Percentiles rank a stretch among this genome's conserved stretches.
These are phyloP conservation scores for Tetramorium bicarinatum DNA, from an alignment of 2,888 invertebrate species.

Conservation along the genomic window DNA sequence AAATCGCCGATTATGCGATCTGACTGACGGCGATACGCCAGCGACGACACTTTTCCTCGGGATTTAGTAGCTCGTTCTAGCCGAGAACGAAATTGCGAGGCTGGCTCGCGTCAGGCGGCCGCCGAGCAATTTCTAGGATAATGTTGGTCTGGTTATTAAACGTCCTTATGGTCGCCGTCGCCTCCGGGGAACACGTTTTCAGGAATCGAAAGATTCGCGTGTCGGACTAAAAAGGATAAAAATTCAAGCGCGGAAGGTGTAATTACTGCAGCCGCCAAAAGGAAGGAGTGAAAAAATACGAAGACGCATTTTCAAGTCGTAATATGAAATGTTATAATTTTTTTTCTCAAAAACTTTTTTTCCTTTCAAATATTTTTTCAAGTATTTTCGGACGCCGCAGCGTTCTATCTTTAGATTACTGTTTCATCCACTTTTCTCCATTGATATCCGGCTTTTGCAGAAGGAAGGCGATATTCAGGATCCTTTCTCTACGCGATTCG, in stretches of 20 bases:
- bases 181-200: not conserved
- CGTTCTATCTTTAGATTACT: not conserved
- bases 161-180: conserved; percentile 26
- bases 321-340: not conserved
- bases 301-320: not conserved
- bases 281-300: not conserved
- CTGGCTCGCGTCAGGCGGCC: conserved; percentile 29
- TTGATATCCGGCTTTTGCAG: not conserved
- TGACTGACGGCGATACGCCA: conserved; percentile 43
- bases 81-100: conserved; percentile 39
- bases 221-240: not conserved
- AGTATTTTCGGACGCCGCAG: not conserved
- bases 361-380: not conserved
- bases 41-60: conserved; percentile 46
- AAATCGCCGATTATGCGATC: conserved; percentile 71
- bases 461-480: not conserved
- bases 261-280: not conserved
- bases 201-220: conserved; percentile 6
- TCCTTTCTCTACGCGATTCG: not conserved
- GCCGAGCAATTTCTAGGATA: conserved; percentile 51
- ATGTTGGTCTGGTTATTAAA: conserved; percentile 45
- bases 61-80: conserved; percentile 47
- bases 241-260: not conserved
- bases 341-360: not conserved
- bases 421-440: conserved; percentile 10